Evolutionary conservation across 30 jellyfish, hydroid and myxozoan genomes (phyloP).

Genomic region (Rhopilema esculentum): DNA sequence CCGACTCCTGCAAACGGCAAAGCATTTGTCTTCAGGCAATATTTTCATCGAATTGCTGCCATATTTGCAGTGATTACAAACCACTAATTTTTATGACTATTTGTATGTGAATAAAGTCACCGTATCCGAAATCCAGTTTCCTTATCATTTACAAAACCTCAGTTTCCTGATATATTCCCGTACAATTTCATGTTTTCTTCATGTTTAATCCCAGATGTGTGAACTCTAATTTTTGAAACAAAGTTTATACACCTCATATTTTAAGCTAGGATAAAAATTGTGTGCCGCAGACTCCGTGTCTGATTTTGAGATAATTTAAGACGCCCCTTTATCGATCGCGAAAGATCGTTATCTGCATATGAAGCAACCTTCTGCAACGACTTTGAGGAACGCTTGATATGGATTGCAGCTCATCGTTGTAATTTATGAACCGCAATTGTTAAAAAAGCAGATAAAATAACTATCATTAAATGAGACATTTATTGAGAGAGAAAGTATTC

Average conservation of each 20-base stretch:
- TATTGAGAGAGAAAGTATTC: neutral
- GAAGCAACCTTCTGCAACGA: neutral
- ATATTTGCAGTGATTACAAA: too few relatives aligned
- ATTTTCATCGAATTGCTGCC: too few relatives aligned
- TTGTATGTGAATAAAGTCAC: too few relatives aligned
- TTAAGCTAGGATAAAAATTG: neutral
- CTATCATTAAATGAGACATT: neutral
- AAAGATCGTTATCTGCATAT: neutral
- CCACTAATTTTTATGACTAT: too few relatives aligned
- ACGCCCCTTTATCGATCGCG: neutral
- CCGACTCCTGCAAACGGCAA: too few relatives aligned
- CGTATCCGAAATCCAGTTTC: too few relatives aligned
- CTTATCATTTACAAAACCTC: neutral
- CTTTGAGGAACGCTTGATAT: neutral
- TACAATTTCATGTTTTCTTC: neutral
- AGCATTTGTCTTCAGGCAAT: too few relatives aligned
- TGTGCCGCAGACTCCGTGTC: neutral
- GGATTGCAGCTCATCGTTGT: neutral
- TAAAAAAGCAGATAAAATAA: neutral
- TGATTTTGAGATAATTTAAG: neutral
- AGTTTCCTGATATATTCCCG: neutral
- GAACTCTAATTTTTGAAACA: neutral
- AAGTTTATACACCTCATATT: neutral
- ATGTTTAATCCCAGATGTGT: neutral
- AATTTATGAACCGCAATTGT: neutral